These are phyloP conservation scores for Manis pentadactyla DNA, from an alignment of 2,797 vertebrate genomes.

Conservation along the genomic window DNA sequence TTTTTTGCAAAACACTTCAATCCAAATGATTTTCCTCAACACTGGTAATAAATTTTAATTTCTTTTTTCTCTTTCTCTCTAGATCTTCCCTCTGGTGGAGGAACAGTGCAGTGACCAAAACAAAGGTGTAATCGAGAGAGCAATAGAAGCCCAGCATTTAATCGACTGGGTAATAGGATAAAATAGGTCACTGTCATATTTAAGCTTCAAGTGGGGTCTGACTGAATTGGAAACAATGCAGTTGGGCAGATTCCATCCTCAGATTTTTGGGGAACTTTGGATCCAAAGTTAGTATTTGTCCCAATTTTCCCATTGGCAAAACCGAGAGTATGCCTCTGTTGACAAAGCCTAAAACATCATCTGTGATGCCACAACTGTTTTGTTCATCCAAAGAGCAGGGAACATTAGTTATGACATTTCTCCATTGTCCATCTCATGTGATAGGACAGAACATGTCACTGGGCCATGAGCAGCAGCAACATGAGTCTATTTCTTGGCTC, in stretches of 20 bases:
- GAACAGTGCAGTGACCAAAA: not conserved
- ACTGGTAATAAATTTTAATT: not conserved
- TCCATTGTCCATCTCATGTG: not conserved
- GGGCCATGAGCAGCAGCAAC: not conserved
- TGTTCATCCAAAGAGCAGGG: not conserved
- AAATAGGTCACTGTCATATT: not conserved
- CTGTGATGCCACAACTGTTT: not conserved
- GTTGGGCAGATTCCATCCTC: not conserved
- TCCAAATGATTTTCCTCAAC: conserved; percentile 15
- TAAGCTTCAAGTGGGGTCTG: not conserved
- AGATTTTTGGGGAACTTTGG: conserved; percentile 14
- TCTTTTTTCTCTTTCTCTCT: not conserved
- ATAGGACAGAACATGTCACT: not conserved
- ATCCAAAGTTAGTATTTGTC: not conserved
- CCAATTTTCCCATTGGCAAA: not conserved
- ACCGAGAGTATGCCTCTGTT: not conserved
- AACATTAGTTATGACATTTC: not conserved
- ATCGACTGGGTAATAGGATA: not conserved
- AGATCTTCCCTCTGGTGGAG: not conserved
- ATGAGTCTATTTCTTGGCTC: not conserved
- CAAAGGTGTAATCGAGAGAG: not conserved
- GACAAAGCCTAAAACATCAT: not conserved
- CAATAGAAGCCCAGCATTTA: not conserved
- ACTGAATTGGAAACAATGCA: not conserved
- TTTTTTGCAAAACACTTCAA: conserved; percentile 7